phyloP scores from a whole-genome alignment of 2,888 invertebrate species.

The Halictus quadricinctus region DNA sequence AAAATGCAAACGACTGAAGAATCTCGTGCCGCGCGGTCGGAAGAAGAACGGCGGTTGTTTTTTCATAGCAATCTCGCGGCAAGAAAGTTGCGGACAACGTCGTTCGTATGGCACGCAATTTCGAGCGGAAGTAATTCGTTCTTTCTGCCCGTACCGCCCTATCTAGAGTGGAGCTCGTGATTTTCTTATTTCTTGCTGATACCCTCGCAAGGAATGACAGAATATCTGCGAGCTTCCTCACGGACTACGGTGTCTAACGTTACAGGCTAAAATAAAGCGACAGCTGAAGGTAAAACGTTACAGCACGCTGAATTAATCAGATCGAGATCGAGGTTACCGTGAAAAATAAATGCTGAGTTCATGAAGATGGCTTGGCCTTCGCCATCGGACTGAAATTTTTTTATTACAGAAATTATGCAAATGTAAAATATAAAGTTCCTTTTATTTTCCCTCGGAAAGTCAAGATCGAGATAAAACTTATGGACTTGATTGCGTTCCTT shows the following conservation, averaged over 20 bases:
- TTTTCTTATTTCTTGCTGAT: slow-evolving; percentile 5
- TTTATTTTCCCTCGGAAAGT: not conserved
- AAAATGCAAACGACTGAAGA: slow-evolving; percentile 8
- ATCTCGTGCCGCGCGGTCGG: not conserved
- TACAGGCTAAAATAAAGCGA: not conserved
- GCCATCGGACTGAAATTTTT: not conserved
- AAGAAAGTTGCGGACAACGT: slow-evolving; percentile 7
- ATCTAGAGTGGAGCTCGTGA: not conserved
- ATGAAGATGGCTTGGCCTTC: not conserved
- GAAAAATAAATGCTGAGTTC: not conserved
- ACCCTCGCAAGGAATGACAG: not conserved
- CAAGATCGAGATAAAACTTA: not conserved
- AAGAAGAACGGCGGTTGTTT: not conserved
- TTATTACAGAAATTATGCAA: not conserved
- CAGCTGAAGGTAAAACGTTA: not conserved
- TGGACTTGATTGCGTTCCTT: not conserved
- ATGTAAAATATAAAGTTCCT: not conserved
- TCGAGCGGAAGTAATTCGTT: not conserved
- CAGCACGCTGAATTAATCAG: not conserved
- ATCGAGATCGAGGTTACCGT: not conserved
- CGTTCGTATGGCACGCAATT: slow-evolving; percentile 8
- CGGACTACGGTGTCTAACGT: not conserved
- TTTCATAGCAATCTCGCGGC: not conserved
- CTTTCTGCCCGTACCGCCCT: not conserved
- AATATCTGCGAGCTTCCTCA: not conserved